These are phyloP conservation scores for Drosophila dives DNA, from an alignment of 2,888 invertebrate genomes.

Conservation along the genomic window DNA sequence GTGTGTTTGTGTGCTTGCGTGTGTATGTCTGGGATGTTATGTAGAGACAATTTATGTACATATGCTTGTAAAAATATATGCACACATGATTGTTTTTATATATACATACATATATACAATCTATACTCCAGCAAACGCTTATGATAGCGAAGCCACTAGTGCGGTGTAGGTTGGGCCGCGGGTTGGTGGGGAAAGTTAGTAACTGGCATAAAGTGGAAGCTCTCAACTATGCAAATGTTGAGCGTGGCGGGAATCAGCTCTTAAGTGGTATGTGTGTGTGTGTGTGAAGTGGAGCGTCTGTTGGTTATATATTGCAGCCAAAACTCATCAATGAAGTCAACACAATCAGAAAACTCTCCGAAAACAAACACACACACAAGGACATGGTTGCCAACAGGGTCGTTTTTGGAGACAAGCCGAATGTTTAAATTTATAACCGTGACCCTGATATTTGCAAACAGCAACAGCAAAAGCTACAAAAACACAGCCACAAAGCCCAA, in stretches of 20 bases:
- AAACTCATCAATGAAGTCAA: conserved; percentile 73
- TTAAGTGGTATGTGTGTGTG: conserved; percentile 16
- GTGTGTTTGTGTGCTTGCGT: conserved; percentile 1
- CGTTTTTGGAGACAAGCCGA: conserved; percentile 79
- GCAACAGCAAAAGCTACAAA: conserved; percentile 35
- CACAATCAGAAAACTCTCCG: conserved; percentile 30
- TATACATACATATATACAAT: conserved; percentile 27
- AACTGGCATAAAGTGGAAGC: conserved; percentile 29
- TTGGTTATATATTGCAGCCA: conserved; percentile 22
- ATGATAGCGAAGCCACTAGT: conserved; percentile 56
- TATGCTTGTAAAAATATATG: conserved; percentile 5
- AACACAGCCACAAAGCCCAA: conserved; percentile 31
- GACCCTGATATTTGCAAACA: conserved; percentile 82
- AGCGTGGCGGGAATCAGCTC: conserved; percentile 31
- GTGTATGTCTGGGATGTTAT: conserved; percentile 22
- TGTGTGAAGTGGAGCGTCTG: conserved; percentile 25
- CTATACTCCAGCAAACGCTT: conserved; percentile 39
- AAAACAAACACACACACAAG: conserved; percentile 20
- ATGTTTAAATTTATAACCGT: conserved; percentile 83
- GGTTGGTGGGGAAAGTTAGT: conserved; percentile 2
- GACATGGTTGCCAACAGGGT: conserved; percentile 54
- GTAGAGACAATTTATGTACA: conserved; percentile 20
- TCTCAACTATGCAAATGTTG: conserved; percentile 56
- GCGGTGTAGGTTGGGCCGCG: background rate
- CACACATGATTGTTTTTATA: background rate